Evolutionary conservation across 2,113 vertebrate species (phyloP).

Genomic region (Camelus dromedarius): DNA sequence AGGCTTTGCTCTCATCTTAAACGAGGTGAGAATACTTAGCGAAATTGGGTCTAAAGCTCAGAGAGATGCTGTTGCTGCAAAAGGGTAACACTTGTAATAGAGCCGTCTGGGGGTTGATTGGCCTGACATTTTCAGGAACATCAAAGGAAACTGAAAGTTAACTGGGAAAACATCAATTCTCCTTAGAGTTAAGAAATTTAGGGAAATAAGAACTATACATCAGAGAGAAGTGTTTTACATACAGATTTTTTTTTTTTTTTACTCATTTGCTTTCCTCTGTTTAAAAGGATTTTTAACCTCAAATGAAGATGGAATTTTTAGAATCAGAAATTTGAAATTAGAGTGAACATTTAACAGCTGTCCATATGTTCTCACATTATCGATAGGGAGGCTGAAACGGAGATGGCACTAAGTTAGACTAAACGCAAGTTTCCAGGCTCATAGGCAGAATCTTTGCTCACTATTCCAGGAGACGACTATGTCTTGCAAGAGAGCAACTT

Average conservation of each 20-base stretch:
- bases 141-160: slow-evolving; percentile 71
- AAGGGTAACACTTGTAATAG: slow-evolving; percentile 51
- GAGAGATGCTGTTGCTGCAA: slow-evolving; percentile 46
- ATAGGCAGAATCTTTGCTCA: background rate
- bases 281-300: slow-evolving; percentile 52
- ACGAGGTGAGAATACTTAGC: slow-evolving; percentile 6
- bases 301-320: slow-evolving; percentile 36
- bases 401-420: background rate
- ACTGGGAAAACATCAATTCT: slow-evolving; percentile 66
- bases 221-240: slow-evolving; percentile 61
- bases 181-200: slow-evolving; percentile 57
- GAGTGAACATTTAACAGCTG: background rate
- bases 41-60: slow-evolving; percentile 61
- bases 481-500: background rate
- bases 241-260: background rate
- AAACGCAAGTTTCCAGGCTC: background rate
- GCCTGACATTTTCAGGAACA: slow-evolving; percentile 67
- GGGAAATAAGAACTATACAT: slow-evolving; percentile 68
- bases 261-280: slow-evolving; percentile 65
- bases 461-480: background rate
- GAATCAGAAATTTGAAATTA: background rate
- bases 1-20: background rate
- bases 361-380: too few relatives aligned
- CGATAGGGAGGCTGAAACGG: background rate
- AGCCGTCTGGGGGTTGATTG: slow-evolving; percentile 72